phyloP scores from a whole-genome alignment of 2,797 vertebrate species.

The Vireo griseus region DNA sequence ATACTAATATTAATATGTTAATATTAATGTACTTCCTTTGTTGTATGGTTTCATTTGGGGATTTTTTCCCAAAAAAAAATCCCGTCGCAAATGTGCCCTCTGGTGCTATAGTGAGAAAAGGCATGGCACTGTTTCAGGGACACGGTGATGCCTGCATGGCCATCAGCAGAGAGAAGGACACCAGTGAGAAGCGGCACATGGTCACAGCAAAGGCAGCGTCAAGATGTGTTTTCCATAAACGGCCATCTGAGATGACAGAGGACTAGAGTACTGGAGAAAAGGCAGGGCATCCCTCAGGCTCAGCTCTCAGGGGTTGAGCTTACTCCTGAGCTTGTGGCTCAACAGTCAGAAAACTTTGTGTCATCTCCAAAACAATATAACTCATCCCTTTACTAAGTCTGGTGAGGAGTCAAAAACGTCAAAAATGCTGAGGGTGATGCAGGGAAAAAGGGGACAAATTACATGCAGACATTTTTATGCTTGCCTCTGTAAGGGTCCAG shows the following conservation, averaged over 20 bases:
- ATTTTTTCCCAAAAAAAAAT: not conserved
- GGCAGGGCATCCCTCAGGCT: not conserved
- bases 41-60: not conserved
- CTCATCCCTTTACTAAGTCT: not conserved
- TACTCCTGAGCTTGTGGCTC: rapidly evolving
- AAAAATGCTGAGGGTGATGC: not conserved
- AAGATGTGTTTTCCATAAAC: not conserved
- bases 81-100: not conserved
- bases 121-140: not conserved
- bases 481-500: not conserved
- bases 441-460: not conserved
- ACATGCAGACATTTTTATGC: not conserved
- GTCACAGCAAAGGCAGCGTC: not conserved
- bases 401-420: not conserved
- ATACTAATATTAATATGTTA: not conserved
- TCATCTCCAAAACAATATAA: not conserved
- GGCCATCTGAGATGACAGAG: not conserved
- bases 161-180: not conserved
- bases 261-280: not conserved
- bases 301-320: not conserved
- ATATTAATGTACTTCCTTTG: not conserved
- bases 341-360: not conserved
- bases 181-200: no score
- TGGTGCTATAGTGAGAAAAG: not conserved
- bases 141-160: not conserved